These are phyloP conservation scores for Drosophila greeni DNA, from an alignment of 2,888 invertebrate genomes.

Conservation along the genomic window DNA sequence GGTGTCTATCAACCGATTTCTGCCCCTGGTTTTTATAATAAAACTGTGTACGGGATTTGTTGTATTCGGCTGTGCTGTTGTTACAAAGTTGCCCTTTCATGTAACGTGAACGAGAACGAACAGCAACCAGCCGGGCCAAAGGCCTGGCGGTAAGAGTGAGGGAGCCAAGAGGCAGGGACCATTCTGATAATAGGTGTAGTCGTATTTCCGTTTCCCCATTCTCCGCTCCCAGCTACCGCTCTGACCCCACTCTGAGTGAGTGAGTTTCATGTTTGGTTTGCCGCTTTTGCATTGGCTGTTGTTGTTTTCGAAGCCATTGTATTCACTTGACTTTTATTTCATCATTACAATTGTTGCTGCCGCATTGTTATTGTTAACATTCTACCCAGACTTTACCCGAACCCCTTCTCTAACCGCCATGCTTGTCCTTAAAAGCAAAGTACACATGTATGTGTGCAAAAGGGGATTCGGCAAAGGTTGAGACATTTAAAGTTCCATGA, in stretches of 20 bases:
- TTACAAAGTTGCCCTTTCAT: constrained; percentile 71
- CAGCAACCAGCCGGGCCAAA: constrained; percentile 29
- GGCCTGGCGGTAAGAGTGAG: constrained; percentile 13
- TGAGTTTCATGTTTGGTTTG: constrained; percentile 58
- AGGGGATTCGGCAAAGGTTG: constrained; percentile 32
- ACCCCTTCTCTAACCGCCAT: constrained; percentile 24
- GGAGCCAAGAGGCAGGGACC: constrained; percentile 21
- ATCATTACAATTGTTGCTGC: constrained; percentile 65
- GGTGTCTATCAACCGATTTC: constrained; percentile 1
- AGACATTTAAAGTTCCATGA: constrained; percentile 1
- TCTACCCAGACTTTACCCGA: constrained; percentile 45
- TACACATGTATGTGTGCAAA: constrained; percentile 31
- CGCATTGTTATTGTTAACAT: constrained; percentile 69
- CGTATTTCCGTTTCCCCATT: constrained; percentile 56
- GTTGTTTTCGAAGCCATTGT: constrained; percentile 55
- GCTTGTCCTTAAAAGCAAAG: constrained; percentile 39
- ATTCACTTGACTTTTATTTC: constrained; percentile 72
- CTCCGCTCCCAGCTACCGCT: constrained; percentile 1
- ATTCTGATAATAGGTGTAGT: constrained; percentile 63
- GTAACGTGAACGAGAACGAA: constrained; percentile 62
- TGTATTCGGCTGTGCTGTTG: constrained; percentile 45
- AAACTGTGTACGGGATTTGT: constrained; percentile 60
- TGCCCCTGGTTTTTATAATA: constrained; percentile 58
- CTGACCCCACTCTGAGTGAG: constrained; percentile 31
- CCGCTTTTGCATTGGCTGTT: constrained; percentile 52